Evolutionary conservation across 2,113 vertebrate species (phyloP).

Genomic region (Brachirus orientalis): DNA sequence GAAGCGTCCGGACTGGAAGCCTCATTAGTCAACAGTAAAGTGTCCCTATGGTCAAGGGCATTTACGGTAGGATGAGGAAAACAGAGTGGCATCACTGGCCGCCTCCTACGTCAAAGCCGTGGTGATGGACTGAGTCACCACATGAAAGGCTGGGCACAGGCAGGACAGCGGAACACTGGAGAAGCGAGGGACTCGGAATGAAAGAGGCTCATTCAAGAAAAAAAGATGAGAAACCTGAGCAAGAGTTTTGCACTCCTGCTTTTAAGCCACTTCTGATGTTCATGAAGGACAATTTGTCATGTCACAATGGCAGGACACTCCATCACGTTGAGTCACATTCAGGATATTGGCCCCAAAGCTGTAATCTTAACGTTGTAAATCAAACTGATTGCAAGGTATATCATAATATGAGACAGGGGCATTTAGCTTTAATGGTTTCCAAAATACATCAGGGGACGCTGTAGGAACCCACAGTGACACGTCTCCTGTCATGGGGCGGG

Average conservation of each 20-base stretch:
- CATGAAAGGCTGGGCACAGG: constrained; percentile 59
- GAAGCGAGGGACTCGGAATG: neutral
- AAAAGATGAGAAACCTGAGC: constrained; percentile 57
- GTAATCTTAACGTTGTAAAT: constrained; percentile 64
- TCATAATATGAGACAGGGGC: constrained; percentile 12
- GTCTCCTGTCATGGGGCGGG: neutral
- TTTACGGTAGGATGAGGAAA: constrained; percentile 64
- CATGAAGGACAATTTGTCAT: constrained; percentile 55
- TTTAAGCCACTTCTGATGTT: too few relatives aligned
- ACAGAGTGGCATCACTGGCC: constrained; percentile 51
- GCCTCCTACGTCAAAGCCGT: constrained; percentile 35
- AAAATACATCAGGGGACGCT: constrained; percentile 21
- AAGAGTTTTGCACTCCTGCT: too few relatives aligned
- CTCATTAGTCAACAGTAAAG: constrained; percentile 49
- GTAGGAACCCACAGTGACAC: constrained; percentile 20
- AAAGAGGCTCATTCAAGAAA: constrained; percentile 47
- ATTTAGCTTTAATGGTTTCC: constrained; percentile 52
- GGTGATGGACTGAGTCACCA: constrained; percentile 57
- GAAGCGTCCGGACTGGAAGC: constrained; percentile 49
- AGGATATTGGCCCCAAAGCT: constrained; percentile 48
- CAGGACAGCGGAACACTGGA: constrained; percentile 26
- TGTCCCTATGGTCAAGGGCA: constrained; percentile 62
- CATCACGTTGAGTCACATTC: constrained; percentile 26
- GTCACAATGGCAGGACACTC: constrained; percentile 21
- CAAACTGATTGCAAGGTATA: constrained; percentile 59